A percentile compares a stretch with the other conserved stretches of the same genome.
phyloP scores from a whole-genome alignment of 2,797 vertebrate genomes.

The Glyptemys insculpta region DNA sequence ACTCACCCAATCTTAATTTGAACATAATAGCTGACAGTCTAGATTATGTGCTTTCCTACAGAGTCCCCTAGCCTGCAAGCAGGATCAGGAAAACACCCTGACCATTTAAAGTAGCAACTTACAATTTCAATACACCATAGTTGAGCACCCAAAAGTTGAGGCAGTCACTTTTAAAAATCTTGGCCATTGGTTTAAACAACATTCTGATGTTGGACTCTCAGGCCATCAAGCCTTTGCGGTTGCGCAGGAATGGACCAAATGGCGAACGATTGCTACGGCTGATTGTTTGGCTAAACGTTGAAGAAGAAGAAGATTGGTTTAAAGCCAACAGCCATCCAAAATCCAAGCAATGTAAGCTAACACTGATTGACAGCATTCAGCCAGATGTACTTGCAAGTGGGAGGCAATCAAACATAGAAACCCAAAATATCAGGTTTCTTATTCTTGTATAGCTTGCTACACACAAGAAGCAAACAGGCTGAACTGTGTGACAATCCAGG shows the following conservation, averaged over 20 bases:
- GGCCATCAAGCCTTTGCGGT: no score
- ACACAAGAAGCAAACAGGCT: neutral
- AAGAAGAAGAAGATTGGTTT: neutral
- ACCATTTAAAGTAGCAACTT: neutral
- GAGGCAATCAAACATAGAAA: neutral
- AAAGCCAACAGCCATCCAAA: neutral
- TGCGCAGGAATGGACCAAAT: no score
- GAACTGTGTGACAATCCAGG: fast-evolving
- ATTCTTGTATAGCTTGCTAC: neutral
- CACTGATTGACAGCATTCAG: neutral
- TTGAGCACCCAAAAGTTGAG: neutral
- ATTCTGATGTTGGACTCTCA: no score
- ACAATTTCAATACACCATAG: neutral
- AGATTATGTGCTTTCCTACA: neutral
- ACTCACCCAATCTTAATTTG: neutral
- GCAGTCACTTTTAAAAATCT: neutral
- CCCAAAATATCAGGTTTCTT: neutral
- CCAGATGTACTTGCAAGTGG: neutral
- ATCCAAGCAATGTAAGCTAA: neutral
- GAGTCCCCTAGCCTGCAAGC: neutral
- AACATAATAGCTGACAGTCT: neutral
- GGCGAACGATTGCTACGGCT: no score
- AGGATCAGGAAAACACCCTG: neutral
- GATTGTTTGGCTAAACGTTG: no score
- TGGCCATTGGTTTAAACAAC: neutral